Base-by-base conservation (phyloP, 2,113 vertebrate species). In the Phalacrocorax brasilianus region DNA sequence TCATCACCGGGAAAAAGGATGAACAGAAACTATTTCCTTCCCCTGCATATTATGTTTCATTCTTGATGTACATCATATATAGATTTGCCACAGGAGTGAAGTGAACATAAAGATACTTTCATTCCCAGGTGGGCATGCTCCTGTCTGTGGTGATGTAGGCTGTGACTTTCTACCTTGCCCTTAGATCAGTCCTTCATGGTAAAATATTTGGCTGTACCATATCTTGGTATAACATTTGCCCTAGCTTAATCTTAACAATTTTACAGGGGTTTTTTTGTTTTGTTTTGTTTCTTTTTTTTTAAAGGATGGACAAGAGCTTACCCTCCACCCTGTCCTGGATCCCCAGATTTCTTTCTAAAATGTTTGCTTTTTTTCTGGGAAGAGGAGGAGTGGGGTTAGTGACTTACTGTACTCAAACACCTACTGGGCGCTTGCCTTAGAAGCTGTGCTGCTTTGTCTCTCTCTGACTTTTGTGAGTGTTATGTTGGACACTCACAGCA, bases 391-490 rank as follows among this genome's bases (percentile, higher is more conserved):
- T 16, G 4, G 8, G 5, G 3, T 45, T 61, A 63, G 16, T 68
- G 23, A 32, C 27, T 50, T 63, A 28, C 11, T 14, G 10, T 55
- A 14, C 56, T 71, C 14, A 52, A 30, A 61, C 3, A 55, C 2
- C 5, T 70, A 14, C 8, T 20, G 11, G n/a, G 7, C 55, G 12
- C 14, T 49, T 61, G 8, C 3, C 5, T 38, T 44, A 65, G 30
- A 65, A 85, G 7, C 24, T 5, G 0, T n/a, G n/a, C 5, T 53
- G 30, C 14, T 33, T 0, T 20, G 4, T 56, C 3, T 20, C 11
- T n/a, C 35, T 44, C 35, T 65, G 49, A 65, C 40, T 79, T 61
- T 50, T 44, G 8, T n/a, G n/a, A 65, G 10, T 42, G 18, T 68
- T 63, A n/a, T 11, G 33, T n/a, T 0, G 3, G 14, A 59, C 12